Percentiles rank a stretch among this genome's conserved stretches.
Evolutionary conservation across 2,113 vertebrate species (phyloP).

Genomic region (Etheostoma cragini): DNA sequence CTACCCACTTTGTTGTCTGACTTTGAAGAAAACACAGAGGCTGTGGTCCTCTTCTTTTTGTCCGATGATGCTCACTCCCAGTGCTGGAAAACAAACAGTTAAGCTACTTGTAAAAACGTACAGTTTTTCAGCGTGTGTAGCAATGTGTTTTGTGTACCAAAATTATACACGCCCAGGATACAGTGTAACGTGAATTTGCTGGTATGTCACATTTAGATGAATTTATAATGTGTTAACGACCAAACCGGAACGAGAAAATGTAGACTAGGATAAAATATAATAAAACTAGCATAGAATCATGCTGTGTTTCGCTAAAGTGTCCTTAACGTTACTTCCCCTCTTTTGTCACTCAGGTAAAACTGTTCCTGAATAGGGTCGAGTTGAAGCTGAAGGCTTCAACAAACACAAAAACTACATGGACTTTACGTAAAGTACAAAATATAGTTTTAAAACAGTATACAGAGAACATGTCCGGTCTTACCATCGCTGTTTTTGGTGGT

Average conservation of each 20-base stretch:
- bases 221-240: not conserved
- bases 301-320: not conserved
- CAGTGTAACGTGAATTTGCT: not conserved
- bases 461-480: slow-evolving; percentile 18
- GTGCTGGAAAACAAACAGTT: slow-evolving; percentile 44
- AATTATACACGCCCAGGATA: not conserved
- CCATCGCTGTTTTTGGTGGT: slow-evolving; percentile 17
- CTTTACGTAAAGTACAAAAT: not conserved
- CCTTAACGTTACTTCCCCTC: not conserved
- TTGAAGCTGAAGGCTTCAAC: not conserved
- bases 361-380: not conserved
- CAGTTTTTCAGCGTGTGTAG: not conserved
- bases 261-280: not conserved
- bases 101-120: not conserved
- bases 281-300: not conserved
- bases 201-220: no score
- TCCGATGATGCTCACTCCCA: slow-evolving; percentile 11
- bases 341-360: slow-evolving; percentile 47
- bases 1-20: slow-evolving; percentile 42
- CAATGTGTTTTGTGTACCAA: no score
- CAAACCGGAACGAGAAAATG: not conserved
- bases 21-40: not conserved
- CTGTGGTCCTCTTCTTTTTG: not conserved
- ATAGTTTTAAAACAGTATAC: not conserved
- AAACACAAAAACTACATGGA: not conserved